A percentile compares a stretch with the other conserved stretches of the same genome.
These are phyloP conservation scores for Chaetorhynchus papuensis DNA, from an alignment of 2,113 vertebrate species.

Conservation along the genomic window DNA sequence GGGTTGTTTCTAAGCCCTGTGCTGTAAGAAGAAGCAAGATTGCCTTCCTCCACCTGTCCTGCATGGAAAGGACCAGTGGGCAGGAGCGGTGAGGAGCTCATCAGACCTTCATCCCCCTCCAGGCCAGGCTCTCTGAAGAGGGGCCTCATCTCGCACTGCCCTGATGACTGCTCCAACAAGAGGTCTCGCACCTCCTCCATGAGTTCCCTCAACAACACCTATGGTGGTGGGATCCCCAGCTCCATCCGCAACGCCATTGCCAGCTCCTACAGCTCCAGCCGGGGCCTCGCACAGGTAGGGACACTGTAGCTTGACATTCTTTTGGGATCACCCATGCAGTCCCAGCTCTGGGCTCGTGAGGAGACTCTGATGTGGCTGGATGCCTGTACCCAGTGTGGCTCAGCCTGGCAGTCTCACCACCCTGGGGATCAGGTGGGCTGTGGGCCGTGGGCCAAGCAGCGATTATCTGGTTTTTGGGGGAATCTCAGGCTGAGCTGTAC, in stretches of 20 bases:
- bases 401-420: background rate
- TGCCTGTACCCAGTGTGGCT: background rate
- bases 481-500: background rate
- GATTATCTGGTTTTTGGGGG: fast-evolving
- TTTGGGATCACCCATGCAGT: background rate
- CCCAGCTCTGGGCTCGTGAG: fast-evolving
- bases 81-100: background rate
- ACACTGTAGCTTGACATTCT: background rate
- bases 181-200: slow-evolving; percentile 87
- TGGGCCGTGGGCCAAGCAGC: background rate
- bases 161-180: slow-evolving; percentile 83
- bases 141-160: slow-evolving; percentile 63
- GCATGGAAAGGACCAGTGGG: background rate
- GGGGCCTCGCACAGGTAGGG: slow-evolving; percentile 80
- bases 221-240: slow-evolving; percentile 73
- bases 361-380: fast-evolving
- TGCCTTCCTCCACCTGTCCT: background rate
- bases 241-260: slow-evolving; percentile 86
- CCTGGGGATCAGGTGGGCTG: background rate
- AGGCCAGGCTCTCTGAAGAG: slow-evolving; percentile 89
- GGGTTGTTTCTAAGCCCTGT: background rate
- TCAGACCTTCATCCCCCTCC: background rate
- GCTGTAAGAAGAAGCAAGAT: background rate
- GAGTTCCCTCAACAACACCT: slow-evolving; percentile 75
- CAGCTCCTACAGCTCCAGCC: slow-evolving; percentile 92